These are phyloP conservation scores for Dinomys branickii DNA, from an alignment of 2,113 vertebrate species.

Conservation along the genomic window DNA sequence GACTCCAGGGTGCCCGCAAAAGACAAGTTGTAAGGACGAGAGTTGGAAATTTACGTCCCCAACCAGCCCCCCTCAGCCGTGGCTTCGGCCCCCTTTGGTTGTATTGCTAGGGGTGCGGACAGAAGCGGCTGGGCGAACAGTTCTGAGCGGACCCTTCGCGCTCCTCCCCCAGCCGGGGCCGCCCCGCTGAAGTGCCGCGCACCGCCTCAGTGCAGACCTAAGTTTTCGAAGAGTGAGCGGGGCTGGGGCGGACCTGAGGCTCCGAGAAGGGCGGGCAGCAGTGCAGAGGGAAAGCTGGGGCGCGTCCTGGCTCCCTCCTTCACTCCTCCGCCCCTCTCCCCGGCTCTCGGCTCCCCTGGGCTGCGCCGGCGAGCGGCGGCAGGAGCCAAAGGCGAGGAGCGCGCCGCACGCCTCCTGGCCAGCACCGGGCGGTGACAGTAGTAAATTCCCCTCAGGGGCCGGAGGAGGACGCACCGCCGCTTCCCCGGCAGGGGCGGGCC, in stretches of 20 bases:
- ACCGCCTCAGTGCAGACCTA: conserved; percentile 6
- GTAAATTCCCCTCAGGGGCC: conserved; percentile 54
- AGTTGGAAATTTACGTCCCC: conserved; percentile 68
- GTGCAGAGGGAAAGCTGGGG: conserved; percentile 22
- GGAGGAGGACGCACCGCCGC: background rate
- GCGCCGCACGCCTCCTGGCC: background rate
- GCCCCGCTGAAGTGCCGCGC: conserved; percentile 14
- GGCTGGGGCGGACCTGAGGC: conserved; percentile 66
- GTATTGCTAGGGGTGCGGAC: conserved; percentile 62
- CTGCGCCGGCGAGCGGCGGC: conserved; percentile 12
- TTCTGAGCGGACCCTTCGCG: conserved; percentile 61
- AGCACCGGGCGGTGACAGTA: conserved; percentile 45
- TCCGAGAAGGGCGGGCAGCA: conserved; percentile 59
- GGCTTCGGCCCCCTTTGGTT: conserved; percentile 53
- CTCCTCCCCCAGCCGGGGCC: conserved; percentile 36
- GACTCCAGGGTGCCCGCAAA: conserved; percentile 61
- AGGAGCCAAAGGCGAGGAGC: background rate
- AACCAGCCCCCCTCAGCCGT: background rate
- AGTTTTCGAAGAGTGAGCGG: conserved; percentile 67
- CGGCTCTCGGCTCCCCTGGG: conserved; percentile 7
- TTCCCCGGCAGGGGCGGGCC: background rate
- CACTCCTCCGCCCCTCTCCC: background rate
- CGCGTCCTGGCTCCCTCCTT: background rate
- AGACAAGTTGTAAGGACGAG: conserved; percentile 53
- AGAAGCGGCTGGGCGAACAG: conserved; percentile 78